Percentiles rank a stretch among this genome's conserved stretches.
Evolutionary conservation across 2,113 vertebrate species (phyloP).

Genomic region (Athene cunicularia): DNA sequence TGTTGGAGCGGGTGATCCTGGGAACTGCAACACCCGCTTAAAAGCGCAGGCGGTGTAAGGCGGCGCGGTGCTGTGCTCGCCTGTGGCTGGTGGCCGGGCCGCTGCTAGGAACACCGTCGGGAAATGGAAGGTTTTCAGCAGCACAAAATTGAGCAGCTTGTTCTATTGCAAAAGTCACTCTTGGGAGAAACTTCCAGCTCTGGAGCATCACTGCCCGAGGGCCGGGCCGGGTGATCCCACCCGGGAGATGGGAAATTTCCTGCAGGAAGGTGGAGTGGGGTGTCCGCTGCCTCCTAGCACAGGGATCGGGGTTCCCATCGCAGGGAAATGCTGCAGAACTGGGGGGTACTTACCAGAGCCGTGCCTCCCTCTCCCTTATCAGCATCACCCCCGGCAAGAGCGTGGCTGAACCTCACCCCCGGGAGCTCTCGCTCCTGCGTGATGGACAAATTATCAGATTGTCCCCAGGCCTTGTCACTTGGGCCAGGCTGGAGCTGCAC

Average conservation of each 20-base stretch:
- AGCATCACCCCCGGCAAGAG: neutral
- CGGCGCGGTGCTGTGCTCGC: neutral
- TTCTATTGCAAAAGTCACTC: neutral
- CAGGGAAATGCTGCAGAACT: neutral
- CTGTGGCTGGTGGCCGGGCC: neutral
- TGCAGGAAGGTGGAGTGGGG: neutral
- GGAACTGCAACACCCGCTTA: slow-evolving; percentile 24
- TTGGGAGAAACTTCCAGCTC: neutral
- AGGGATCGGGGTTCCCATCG: neutral
- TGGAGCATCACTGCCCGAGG: neutral
- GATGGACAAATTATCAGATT: neutral
- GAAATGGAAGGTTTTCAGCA: neutral
- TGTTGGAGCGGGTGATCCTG: slow-evolving; percentile 18
- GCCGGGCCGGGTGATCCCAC: neutral
- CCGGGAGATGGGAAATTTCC: neutral
- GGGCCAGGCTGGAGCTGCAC: neutral
- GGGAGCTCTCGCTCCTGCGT: neutral
- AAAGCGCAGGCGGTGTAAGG: neutral
- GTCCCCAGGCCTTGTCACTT: neutral
- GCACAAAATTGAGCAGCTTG: neutral
- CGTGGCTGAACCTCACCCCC: neutral
- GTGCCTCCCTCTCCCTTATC: neutral
- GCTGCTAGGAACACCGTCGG: neutral
- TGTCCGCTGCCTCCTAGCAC: neutral
- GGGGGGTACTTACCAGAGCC: neutral